Evolutionary conservation across 2,113 vertebrate genomes (phyloP).

Genomic region (Odobenus rosmarus): DNA sequence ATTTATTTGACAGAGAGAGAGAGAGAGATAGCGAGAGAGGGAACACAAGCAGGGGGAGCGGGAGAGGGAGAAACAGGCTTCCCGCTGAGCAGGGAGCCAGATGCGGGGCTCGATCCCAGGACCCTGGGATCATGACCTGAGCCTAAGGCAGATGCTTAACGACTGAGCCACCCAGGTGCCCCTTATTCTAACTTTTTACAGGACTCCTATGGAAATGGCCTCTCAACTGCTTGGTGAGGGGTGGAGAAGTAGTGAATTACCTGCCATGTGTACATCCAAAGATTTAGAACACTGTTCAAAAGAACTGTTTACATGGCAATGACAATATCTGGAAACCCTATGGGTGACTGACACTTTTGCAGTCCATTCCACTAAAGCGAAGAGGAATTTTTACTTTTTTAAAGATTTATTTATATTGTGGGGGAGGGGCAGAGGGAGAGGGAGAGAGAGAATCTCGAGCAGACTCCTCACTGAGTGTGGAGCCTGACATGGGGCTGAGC

Average conservation of each 20-base stretch:
- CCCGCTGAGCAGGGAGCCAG: too few species aligned
- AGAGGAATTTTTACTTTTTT: background rate
- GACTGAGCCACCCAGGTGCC: too few species aligned
- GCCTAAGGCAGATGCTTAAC: too few species aligned
- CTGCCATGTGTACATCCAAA: background rate
- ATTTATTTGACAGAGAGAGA: too few species aligned
- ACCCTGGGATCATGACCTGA: too few species aligned
- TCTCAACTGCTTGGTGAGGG: background rate
- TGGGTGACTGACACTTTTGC: background rate
- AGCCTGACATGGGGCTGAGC: background rate
- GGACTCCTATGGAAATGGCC: background rate
- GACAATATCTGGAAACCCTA: background rate
- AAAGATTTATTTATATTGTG: background rate
- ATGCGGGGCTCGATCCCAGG: too few species aligned
- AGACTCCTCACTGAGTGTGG: background rate
- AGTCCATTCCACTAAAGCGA: background rate
- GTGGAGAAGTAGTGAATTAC: background rate
- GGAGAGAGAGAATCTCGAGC: background rate
- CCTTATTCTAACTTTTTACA: background rate
- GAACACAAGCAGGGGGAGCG: too few species aligned
- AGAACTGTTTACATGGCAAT: background rate
- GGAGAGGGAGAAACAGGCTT: too few species aligned
- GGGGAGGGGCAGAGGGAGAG: background rate
- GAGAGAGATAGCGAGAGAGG: too few species aligned
- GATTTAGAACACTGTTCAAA: background rate